Evolutionary conservation across 1,140 invertebrate genomes (phyloP).

Genomic region (Philaenus spumarius): DNA sequence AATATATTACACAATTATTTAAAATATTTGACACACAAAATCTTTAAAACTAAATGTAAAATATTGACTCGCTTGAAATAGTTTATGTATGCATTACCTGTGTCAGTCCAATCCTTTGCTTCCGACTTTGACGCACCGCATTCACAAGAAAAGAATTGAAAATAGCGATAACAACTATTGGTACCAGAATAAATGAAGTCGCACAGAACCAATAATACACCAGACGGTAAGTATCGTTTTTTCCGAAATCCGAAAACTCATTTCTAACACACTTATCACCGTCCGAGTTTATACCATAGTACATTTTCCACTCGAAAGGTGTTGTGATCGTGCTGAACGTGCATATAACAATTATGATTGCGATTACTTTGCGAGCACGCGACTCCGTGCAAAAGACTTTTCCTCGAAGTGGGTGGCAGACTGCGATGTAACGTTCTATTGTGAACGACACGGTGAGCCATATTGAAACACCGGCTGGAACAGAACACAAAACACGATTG

Average conservation of each 20-base stretch:
- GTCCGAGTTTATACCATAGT: neutral
- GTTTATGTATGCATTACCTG: constrained; percentile 34
- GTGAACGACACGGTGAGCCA: constrained; percentile 75
- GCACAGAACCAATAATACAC: constrained; percentile 62
- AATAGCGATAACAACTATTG: constrained; percentile 56
- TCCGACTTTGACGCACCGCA: constrained; percentile 53
- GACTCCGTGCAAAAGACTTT: constrained; percentile 60
- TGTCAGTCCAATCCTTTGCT: constrained; percentile 48
- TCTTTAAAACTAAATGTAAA: too few relatives aligned
- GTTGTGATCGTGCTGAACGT: constrained; percentile 54
- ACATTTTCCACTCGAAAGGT: constrained; percentile 52
- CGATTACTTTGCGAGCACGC: constrained; percentile 52
- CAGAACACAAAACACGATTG: neutral
- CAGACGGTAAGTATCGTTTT: constrained; percentile 48
- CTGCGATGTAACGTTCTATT: constrained; percentile 68
- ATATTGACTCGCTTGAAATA: too few relatives aligned
- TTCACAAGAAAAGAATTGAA: constrained; percentile 66
- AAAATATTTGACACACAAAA: too few relatives aligned
- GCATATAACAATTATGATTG: constrained; percentile 56
- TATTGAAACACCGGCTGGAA: constrained; percentile 59
- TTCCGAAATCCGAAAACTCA: constrained; percentile 37
- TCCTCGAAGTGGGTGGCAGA: constrained; percentile 67
- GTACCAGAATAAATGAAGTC: constrained; percentile 57
- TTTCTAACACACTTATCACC: constrained; percentile 1
- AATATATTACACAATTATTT: too few relatives aligned